phyloP scores from a whole-genome alignment of 2,113 vertebrate genomes.

The Oreochromis tanganicae region DNA sequence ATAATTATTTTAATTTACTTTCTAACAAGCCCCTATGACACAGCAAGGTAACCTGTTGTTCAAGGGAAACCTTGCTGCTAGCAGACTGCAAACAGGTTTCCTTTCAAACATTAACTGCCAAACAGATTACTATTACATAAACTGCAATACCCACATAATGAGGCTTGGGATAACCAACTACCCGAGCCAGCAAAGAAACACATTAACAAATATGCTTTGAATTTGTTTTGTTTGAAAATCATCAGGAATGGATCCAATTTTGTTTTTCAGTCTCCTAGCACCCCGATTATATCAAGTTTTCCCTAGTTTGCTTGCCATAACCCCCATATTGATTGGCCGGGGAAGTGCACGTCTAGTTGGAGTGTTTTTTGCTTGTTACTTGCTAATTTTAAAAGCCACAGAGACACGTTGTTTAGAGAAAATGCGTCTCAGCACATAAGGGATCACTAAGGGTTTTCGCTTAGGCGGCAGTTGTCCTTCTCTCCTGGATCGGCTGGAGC shows the following conservation, averaged over 20 bases:
- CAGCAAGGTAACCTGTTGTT: background rate
- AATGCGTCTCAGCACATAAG: background rate
- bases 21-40: background rate
- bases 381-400: background rate
- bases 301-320: background rate
- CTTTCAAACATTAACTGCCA: background rate
- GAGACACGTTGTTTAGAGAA: background rate
- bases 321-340: background rate
- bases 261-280: background rate
- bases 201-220: background rate
- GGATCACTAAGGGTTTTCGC: background rate
- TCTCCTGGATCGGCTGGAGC: background rate
- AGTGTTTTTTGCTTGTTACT: fast-evolving
- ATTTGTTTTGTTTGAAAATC: background rate
- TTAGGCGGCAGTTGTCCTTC: background rate
- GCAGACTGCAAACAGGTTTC: background rate
- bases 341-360: background rate
- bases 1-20: background rate
- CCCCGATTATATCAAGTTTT: background rate
- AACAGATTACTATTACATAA: background rate
- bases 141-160: background rate
- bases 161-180: background rate
- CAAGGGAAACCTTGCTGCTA: background rate
- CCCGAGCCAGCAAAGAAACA: background rate
- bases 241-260: background rate